These are phyloP conservation scores for Petroica traversi DNA, from an alignment of 2,113 vertebrate species.

Conservation along the genomic window DNA sequence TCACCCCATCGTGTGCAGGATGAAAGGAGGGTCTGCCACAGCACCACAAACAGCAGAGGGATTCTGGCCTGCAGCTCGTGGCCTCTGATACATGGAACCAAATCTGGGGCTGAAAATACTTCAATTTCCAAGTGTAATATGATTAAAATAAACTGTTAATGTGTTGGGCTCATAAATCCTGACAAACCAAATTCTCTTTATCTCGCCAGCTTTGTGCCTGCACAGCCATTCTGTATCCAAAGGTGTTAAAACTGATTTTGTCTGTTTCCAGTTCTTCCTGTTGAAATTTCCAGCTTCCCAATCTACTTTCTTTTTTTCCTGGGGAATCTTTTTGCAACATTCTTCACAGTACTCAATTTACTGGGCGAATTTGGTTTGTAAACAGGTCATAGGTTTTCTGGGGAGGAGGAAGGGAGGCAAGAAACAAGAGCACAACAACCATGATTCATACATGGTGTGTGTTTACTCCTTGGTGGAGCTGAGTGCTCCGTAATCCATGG, in stretches of 20 bases:
- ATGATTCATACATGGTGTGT: background rate
- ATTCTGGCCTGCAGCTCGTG: background rate
- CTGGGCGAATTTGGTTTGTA: background rate
- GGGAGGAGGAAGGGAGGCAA: background rate
- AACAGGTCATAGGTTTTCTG: background rate
- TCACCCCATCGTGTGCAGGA: accelerated
- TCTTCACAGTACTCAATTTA: background rate
- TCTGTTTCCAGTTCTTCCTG: background rate
- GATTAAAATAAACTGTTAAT: background rate
- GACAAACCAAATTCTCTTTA: background rate
- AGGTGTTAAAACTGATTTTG: background rate
- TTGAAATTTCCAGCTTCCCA: background rate
- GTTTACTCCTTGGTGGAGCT: constrained; percentile 19
- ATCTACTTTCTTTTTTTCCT: background rate
- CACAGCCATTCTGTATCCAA: background rate
- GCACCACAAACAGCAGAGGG: background rate
- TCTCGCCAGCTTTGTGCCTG: background rate
- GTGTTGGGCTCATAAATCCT: background rate
- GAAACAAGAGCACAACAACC: background rate
- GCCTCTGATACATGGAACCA: background rate
- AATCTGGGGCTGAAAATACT: background rate
- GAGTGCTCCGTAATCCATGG: accelerated
- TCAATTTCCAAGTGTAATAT: background rate
- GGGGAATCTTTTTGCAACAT: background rate
- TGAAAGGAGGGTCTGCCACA: background rate